Percentiles rank a stretch among this genome's conserved stretches.
These are phyloP conservation scores for Anguilla rostrata DNA, from an alignment of 2,113 vertebrate species.

Conservation along the genomic window DNA sequence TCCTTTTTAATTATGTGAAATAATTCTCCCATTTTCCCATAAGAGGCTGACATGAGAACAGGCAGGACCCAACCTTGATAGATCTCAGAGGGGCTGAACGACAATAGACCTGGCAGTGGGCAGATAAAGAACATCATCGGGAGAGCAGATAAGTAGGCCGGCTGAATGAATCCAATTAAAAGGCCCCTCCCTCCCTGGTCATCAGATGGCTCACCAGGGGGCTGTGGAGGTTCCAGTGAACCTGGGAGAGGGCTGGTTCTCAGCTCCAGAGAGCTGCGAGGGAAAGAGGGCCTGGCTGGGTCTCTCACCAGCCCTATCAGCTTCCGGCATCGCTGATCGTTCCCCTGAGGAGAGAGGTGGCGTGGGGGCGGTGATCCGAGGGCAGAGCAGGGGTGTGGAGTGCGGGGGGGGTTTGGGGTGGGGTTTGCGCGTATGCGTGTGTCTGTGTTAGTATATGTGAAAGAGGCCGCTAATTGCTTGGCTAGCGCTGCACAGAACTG, in stretches of 20 bases:
- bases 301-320: constrained; percentile 45
- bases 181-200: constrained; percentile 31
- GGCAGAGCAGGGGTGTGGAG: constrained; percentile 19
- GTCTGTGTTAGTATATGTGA: constrained; percentile 13
- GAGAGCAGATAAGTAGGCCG: constrained; percentile 45
- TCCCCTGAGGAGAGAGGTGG: constrained; percentile 43
- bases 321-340: constrained; percentile 42
- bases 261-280: constrained; percentile 36
- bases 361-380: constrained; percentile 34
- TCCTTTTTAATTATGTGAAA: constrained; percentile 50
- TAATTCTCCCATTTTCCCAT: constrained; percentile 42
- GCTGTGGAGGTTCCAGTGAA: constrained; percentile 41
- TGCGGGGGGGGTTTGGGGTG: neutral
- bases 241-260: constrained; percentile 40
- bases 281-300: constrained; percentile 35
- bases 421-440: neutral
- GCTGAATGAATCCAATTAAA: constrained; percentile 51
- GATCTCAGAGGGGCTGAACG: constrained; percentile 44
- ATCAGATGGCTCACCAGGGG: constrained; percentile 20
- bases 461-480: constrained; percentile 64
- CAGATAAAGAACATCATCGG: constrained; percentile 39
- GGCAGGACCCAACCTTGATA: constrained; percentile 35
- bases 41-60: constrained; percentile 18
- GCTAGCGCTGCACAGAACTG: constrained; percentile 52
- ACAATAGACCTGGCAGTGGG: constrained; percentile 37